A percentile compares a stretch with the other conserved stretches of the same genome.
Evolutionary conservation across 1,140 invertebrate species (phyloP).

Genomic region (Reticulitermes speratus): DNA sequence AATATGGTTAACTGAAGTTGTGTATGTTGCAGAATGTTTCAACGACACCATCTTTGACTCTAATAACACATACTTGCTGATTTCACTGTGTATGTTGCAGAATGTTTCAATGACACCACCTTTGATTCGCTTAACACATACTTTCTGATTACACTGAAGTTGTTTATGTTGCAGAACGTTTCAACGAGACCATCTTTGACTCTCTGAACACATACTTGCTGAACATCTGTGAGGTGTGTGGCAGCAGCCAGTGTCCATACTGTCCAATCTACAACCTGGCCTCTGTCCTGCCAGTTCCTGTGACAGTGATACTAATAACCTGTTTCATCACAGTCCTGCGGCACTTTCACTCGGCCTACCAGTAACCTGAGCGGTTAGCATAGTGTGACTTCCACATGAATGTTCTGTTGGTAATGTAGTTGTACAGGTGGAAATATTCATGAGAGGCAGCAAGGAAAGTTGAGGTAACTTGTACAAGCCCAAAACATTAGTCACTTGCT

Average conservation of each 20-base stretch:
- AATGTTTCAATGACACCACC: conserved; percentile 91
- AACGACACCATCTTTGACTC: conserved; percentile 93
- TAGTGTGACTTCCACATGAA: too few relatives aligned
- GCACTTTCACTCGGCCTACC: not conserved
- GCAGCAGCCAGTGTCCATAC: conserved; percentile 96
- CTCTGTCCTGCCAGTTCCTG: conserved; percentile 34
- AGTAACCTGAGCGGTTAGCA: not conserved
- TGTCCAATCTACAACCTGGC: conserved; percentile 86
- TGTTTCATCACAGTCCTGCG: not conserved
- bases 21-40: conserved; percentile 81
- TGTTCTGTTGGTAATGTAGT: too few relatives aligned
- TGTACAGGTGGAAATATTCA: too few relatives aligned
- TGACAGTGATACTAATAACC: not conserved
- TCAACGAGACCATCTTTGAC: conserved; percentile 92
- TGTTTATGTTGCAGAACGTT: conserved; percentile 72
- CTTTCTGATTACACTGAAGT: conserved; percentile 61
- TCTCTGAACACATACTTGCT: conserved; percentile 82
- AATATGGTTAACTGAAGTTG: too few relatives aligned
- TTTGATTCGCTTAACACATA: conserved; percentile 88
- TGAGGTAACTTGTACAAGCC: too few relatives aligned
- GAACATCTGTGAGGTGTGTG: conserved; percentile 97
- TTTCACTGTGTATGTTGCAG: conserved; percentile 62
- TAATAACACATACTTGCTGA: conserved; percentile 81
- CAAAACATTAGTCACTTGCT: too few relatives aligned
- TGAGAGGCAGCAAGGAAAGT: too few relatives aligned